Conservation (phyloP, 2,797 vertebrate species). For the Buphagus erythrorhynchus region DNA sequence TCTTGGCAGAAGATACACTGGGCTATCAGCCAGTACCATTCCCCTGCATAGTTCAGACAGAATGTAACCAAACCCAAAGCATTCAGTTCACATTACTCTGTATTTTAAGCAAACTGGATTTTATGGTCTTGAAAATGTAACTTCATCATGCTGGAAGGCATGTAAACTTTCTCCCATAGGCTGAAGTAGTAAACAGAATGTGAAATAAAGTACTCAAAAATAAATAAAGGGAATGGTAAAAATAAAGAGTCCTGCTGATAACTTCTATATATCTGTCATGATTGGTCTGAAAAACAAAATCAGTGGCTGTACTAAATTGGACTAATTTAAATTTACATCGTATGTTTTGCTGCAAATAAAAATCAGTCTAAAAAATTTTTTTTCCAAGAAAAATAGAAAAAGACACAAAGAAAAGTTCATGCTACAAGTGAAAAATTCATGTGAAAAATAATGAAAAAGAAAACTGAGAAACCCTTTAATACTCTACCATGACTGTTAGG, state of each 20-base stretch:
- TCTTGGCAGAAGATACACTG: not conserved
- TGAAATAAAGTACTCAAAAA: slow-evolving; percentile 48
- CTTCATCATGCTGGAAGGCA: slow-evolving; percentile 18
- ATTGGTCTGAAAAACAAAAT: slow-evolving; percentile 52
- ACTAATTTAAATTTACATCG: slow-evolving; percentile 30
- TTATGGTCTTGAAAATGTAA: slow-evolving; percentile 47
- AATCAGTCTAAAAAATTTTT: not conserved
- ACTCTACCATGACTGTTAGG: slow-evolving; percentile 70
- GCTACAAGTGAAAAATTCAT: slow-evolving; percentile 64
- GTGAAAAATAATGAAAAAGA: slow-evolving; percentile 61
- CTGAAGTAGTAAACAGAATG: slow-evolving; percentile 46
- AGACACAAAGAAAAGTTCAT: slow-evolving; percentile 55
- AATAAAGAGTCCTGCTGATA: slow-evolving; percentile 27
- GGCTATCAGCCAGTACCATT: slow-evolving; percentile 30
- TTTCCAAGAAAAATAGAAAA: slow-evolving; percentile 66
- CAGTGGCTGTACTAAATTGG: slow-evolving; percentile 15
- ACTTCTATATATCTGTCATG: slow-evolving; percentile 8
- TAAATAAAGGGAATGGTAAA: slow-evolving; percentile 59
- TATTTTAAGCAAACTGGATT: slow-evolving; percentile 16
- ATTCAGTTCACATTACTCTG: slow-evolving; percentile 47
- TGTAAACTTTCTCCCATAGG: slow-evolving; percentile 35
- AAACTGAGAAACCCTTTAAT: slow-evolving; percentile 56
- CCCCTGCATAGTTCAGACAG: slow-evolving; percentile 1
- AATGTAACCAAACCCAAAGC: slow-evolving; percentile 22
- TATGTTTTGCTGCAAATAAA: slow-evolving; percentile 64